Base-by-base conservation (phyloP, 1,140 invertebrate species). In the Scaptomyza pallida region DNA sequence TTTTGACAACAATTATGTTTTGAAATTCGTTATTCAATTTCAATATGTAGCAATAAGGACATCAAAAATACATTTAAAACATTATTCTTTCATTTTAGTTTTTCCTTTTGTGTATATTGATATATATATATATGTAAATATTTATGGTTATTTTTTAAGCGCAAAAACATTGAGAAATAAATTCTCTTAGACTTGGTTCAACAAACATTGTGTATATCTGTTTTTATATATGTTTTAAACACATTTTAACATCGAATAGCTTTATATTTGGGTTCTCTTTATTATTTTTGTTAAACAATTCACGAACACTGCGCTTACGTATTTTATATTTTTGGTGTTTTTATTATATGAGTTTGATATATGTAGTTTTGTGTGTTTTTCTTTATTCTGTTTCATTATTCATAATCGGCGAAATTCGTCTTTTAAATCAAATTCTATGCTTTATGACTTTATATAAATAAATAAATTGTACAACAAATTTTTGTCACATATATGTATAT, bases 331-430 rank as follows among this genome's bases (percentile, higher is more conserved):
- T n/a, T n/a, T n/a, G n/a, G n/a, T n/a, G n/a, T n/a, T n/a, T n/a
- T n/a, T n/a, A n/a, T n/a, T n/a, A n/a, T n/a, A n/a, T n/a, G n/a
- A n/a, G n/a, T n/a, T n/a, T n/a, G n/a, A n/a, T n/a, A n/a, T n/a
- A n/a, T n/a, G n/a, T n/a, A n/a, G n/a, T n/a, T n/a, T n/a, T n/a
- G n/a, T n/a, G n/a, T 30, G 50, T 72, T 52, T n/a, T 33, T 50
- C 43, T 65, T 9, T 17, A 41, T 40, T 41, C 45, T 70, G 44
- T 56, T n/a, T 26, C 26, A 50, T 16, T 23, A 51, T 51, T 30
- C 30, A 40, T 62, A 40, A 9, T 40, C 40, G 37, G 41, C 61
- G 56, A 80, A 80, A 80, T 80, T 80, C 77, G 72, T 80, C 45
- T 47, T 75, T 69, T 26, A 48, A 61, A 47, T 65, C 37, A 62